phyloP scores from a whole-genome alignment of 2,888 invertebrate genomes.

The Calameuta filiformis region DNA sequence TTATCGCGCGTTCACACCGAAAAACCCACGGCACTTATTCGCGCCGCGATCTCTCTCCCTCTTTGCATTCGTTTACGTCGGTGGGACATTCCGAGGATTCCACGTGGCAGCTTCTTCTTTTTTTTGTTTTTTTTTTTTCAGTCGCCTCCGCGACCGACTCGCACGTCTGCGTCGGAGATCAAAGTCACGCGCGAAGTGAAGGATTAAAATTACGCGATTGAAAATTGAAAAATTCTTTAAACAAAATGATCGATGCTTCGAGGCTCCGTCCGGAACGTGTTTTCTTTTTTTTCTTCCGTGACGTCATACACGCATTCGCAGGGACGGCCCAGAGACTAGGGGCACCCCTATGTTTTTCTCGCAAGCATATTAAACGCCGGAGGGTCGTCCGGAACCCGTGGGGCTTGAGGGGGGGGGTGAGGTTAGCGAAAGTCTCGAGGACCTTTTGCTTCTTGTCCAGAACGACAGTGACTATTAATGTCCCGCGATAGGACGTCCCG shows the following conservation, averaged over 20 bases:
- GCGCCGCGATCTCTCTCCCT: not conserved
- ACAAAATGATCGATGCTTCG: not conserved
- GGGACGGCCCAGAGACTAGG: conserved; percentile 29
- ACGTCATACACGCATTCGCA: conserved; percentile 12
- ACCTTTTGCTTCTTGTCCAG: no score
- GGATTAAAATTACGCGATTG: conserved; percentile 20
- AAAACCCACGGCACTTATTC: not conserved
- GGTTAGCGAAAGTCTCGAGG: conserved; percentile 24
- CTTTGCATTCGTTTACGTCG: not conserved
- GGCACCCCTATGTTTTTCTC: conserved; percentile 48
- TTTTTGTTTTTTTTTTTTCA: no score
- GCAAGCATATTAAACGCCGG: conserved; percentile 27
- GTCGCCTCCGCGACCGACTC: no score
- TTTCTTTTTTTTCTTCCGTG: conserved; percentile 19
- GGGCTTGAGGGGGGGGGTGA: conserved; percentile 18
- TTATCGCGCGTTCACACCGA: conserved; percentile 12
- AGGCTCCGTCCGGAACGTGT: not conserved
- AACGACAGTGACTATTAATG: no score
- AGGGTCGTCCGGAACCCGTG: conserved; percentile 24
- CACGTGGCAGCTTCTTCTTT: not conserved
- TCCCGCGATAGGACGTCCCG: no score
- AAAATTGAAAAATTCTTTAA: not conserved
- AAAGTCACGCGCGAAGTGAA: conserved; percentile 17
- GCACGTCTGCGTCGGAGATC: conserved; percentile 6
- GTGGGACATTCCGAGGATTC: no score